Evolutionary conservation across 2,797 vertebrate genomes (phyloP), one percentile per base, ranked within the genome.

Genomic region (Rhynchotus rufescens): DNA sequence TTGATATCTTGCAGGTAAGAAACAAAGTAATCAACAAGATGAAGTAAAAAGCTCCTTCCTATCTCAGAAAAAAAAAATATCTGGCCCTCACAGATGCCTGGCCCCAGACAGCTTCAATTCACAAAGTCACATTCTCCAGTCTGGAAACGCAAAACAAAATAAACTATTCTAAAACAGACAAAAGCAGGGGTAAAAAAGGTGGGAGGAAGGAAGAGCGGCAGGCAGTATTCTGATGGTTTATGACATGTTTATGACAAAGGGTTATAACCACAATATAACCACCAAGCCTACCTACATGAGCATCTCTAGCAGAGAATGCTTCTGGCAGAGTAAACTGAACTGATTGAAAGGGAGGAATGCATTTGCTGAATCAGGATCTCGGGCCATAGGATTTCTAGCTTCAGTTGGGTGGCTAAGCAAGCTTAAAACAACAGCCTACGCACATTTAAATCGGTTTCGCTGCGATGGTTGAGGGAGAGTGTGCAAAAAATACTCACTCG

Each of bases 51-150:
- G 54, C 23, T 86, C 82, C 82, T 19, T 78, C 68, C 68, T 59
- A 38, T 38, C 65, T 84, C 75, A 67, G 80, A 89, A 93, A 47
- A 47, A 45, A 5, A 47, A 47, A 79, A 88, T 11, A 84, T 65
- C 78, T 92, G 78, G 83, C 85, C 68, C 83, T 84, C 74, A 72
- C 57, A 95, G 93, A 92, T 84, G 71, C 72, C 22, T 49, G 21
- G 22, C 21, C 10, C 11, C 89, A 94, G 78, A 74, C 61, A 65
- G 14, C 7, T 73, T 93, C 80, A 74, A 79, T 77, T 71, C 76
- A 34, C n/a, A 59, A 86, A 92, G 57, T 71, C 72, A 91, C 20
- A 66, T 17, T 86, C 34, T 44, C 80, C 73, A 83, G 81, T 15
- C 68, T 40, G 62, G 72, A 93, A 93, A 93, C 81, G 61, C 47